Conservation (phyloP, 2,797 vertebrate species). For the Pseudotriccus pelzelni region DNA sequence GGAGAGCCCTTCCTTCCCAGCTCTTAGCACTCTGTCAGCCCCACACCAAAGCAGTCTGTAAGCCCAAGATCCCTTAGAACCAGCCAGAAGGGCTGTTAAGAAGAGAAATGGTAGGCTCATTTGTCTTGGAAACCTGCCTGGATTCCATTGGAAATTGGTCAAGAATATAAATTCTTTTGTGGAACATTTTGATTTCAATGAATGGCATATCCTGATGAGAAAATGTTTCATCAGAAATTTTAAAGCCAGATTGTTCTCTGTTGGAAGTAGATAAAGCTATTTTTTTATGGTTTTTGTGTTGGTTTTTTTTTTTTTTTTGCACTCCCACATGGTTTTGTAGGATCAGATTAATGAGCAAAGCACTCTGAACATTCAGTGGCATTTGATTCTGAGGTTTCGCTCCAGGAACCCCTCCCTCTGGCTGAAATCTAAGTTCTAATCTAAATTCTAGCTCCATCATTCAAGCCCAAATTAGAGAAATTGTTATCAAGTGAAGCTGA, state of each 20-base stretch:
- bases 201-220: conserved; percentile 1
- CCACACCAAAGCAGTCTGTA: not conserved
- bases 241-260: not conserved
- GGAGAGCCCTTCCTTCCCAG: not conserved
- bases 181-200: conserved; percentile 27
- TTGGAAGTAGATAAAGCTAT: not conserved
- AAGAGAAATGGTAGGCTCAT: conserved; percentile 15
- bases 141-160: conserved; percentile 32
- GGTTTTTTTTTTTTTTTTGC: not conserved
- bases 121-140: conserved; percentile 41
- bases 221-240: conserved; percentile 18
- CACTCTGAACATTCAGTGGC: not conserved
- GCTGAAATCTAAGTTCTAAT: not conserved
- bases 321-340: not conserved
- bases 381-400: not conserved
- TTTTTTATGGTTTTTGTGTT: not conserved
- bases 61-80: not conserved
- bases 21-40: not conserved
- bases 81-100: not conserved
- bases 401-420: not conserved
- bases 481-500: not conserved
- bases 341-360: not conserved
- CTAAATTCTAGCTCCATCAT: not conserved
- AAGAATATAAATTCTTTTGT: conserved; percentile 38
- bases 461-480: not conserved